Base-by-base conservation (phyloP, 2,888 invertebrate genomes). In the Morpho helenor region DNA sequence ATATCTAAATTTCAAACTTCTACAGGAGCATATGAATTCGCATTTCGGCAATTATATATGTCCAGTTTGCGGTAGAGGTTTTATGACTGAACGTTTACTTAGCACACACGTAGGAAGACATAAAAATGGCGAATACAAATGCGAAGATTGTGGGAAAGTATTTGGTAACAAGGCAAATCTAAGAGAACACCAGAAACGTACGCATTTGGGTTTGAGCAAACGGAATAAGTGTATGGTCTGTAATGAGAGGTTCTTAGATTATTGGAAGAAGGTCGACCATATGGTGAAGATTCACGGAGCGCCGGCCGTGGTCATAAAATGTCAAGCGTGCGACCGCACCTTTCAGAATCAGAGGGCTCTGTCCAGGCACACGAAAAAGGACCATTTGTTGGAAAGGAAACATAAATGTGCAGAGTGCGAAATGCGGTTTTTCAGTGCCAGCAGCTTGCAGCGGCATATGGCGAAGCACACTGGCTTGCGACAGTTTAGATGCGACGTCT, bases 391-490 rank as follows among this genome's bases (percentile, higher is more conserved):
- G 72, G 84, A 85, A 57, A 69, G 77, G 31, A 74, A 78, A 9
- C 87, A 84, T 44, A 79, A 77, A 22, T 92, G 92, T 50, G 69
- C 71, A 0, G 77, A 88, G 8, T 92, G 92, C 46, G 84, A 84
- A 0, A 87, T 82, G 71, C 72, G 70, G 7, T 84, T 83, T 45
- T 86, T 76, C 55, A 68, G 68, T 0, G 70, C 68, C 39, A 70
- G 71, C 10, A 66, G 67, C 9, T 59, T 85, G 48, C 66, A 70
- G 8, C 70, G 73, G 2, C 86, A 87, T 10, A 75, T 79, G 75
- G 66, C 75, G 0, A 80, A 77, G 45, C 87, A 86, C 48, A 77
- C 80, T 0, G 80, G 80, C 0, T 44, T 73, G 9, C 74, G 74
- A 23, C 66, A 75, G 55, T 84, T 75, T 44, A 68, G 75, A 54